Conservation (phyloP, 2,797 vertebrate species). For the Euphonia xanthogaster region DNA sequence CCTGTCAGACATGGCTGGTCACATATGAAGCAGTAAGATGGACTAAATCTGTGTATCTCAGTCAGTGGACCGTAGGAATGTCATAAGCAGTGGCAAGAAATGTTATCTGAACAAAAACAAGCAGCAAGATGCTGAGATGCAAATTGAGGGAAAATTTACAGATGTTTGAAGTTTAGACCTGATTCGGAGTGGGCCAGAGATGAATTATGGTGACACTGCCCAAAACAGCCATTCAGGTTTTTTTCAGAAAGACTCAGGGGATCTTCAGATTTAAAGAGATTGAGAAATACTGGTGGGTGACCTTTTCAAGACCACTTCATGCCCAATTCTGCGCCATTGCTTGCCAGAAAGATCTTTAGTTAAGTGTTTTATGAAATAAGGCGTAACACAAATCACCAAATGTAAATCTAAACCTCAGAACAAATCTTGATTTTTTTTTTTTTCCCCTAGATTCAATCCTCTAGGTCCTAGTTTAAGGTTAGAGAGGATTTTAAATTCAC, state of each 20-base stretch:
- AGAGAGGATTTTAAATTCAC: not conserved
- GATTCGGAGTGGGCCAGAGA: not conserved
- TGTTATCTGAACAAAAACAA: not conserved
- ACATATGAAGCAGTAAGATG: not conserved
- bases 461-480: not conserved
- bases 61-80: not conserved
- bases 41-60: not conserved
- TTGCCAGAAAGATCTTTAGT: not conserved
- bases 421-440: not conserved
- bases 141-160: not conserved
- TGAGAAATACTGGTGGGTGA: constrained; percentile 1
- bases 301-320: not conserved
- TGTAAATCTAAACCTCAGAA: constrained; percentile 33
- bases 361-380: constrained; percentile 40
- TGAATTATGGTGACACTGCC: not conserved
- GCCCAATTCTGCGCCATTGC: not conserved
- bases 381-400: constrained; percentile 23
- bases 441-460: not conserved
- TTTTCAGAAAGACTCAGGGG: not conserved
- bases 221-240: not conserved
- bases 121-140: not conserved
- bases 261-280: not conserved
- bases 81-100: not conserved
- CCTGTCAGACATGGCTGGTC: not conserved
- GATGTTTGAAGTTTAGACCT: not conserved